These are phyloP conservation scores for Drosophila miranda DNA, from an alignment of 1,140 invertebrate genomes.

Conservation along the genomic window DNA sequence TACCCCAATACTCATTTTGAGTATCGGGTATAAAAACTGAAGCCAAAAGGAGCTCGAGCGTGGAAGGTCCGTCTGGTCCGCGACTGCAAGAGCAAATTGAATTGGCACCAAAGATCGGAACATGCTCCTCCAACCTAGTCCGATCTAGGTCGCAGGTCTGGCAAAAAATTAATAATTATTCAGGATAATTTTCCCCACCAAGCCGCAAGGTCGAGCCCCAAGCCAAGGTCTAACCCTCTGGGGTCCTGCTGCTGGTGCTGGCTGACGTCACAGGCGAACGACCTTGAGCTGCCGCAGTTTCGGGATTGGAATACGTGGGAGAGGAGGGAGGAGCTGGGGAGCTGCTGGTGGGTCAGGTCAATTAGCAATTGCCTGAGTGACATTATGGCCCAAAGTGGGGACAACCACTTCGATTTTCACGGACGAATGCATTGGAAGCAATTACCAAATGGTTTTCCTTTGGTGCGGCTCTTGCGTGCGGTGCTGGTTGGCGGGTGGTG, in stretches of 20 bases:
- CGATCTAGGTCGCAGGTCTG: too few relatives aligned
- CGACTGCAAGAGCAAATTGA: constrained; percentile 49
- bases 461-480: background rate
- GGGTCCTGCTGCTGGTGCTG: constrained; percentile 1
- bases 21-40: too few relatives aligned
- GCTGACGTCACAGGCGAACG: constrained; percentile 59
- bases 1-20: too few relatives aligned
- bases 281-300: constrained; percentile 51
- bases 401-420: constrained; percentile 36
- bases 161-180: constrained; percentile 24
- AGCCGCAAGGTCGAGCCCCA: background rate
- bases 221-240: background rate
- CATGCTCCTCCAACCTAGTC: too few relatives aligned
- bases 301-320: too few relatives aligned
- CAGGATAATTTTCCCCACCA: constrained; percentile 34
- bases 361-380: constrained; percentile 66
- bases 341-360: constrained; percentile 8
- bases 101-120: constrained; percentile 11
- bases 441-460: constrained; percentile 38
- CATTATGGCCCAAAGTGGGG: constrained; percentile 48
- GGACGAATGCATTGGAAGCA: constrained; percentile 31
- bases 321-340: too few relatives aligned
- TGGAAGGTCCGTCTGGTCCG: background rate
- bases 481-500: too few relatives aligned
- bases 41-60: too few relatives aligned